These are phyloP conservation scores for Macropus fuliginosus DNA, from an alignment of 2,797 vertebrate genomes.

Conservation along the genomic window DNA sequence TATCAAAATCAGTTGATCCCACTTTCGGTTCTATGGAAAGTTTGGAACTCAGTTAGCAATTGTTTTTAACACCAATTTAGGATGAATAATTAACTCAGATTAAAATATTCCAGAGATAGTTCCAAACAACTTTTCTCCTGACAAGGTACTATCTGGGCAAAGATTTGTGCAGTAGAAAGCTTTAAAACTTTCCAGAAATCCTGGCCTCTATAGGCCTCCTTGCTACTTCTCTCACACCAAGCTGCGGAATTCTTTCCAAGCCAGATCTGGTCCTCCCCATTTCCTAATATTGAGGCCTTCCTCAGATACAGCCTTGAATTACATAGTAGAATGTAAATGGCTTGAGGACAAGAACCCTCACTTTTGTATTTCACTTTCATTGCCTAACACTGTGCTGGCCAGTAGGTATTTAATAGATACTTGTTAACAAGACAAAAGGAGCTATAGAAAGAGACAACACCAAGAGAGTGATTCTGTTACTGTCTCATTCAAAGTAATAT, in stretches of 20 bases:
- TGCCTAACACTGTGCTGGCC: neutral
- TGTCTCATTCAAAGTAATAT: neutral
- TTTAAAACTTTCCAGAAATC: slow-evolving; percentile 45
- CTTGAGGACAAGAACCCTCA: neutral
- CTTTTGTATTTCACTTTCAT: neutral
- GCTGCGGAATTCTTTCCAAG: slow-evolving; percentile 37
- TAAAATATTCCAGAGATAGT: neutral
- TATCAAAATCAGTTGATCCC: neutral
- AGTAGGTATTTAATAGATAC: neutral
- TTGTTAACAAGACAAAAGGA: neutral
- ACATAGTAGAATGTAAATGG: neutral
- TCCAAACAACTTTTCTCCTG: slow-evolving; percentile 37
- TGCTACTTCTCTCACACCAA: slow-evolving; percentile 60
- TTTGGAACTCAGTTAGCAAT: neutral
- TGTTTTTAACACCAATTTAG: neutral
- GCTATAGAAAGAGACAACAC: neutral
- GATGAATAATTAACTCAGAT: neutral
- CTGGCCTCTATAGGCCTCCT: slow-evolving; percentile 15
- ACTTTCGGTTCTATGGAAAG: neutral
- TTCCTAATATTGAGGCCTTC: neutral
- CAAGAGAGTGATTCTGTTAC: neutral
- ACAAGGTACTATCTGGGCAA: slow-evolving; percentile 29
- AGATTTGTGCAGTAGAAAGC: slow-evolving; percentile 34
- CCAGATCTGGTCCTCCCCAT: neutral
- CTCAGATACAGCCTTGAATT: neutral